These are phyloP conservation scores for Aphodius sticticus DNA, from an alignment of 2,888 invertebrate species.

Conservation along the genomic window DNA sequence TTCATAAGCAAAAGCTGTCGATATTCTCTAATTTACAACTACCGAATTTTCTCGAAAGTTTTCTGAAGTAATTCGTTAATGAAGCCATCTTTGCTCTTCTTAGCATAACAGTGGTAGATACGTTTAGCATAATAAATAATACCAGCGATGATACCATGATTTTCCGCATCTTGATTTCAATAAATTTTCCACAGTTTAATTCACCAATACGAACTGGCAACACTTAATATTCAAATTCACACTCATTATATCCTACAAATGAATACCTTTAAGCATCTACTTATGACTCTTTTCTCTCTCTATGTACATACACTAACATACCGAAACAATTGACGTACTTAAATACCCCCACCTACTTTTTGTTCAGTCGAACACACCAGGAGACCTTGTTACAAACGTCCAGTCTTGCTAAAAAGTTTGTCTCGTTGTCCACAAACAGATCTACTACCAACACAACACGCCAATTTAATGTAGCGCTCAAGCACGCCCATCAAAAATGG, in stretches of 20 bases:
- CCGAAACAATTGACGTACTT: not conserved
- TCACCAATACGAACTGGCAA: not conserved
- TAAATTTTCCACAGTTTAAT: not conserved
- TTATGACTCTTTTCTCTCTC: not conserved
- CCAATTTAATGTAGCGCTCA: conserved; percentile 28
- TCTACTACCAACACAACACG: conserved; percentile 19
- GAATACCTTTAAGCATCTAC: too few species aligned
- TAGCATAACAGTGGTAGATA: too few species aligned
- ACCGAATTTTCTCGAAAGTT: too few species aligned
- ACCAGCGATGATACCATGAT: not conserved
- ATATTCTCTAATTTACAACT: too few species aligned
- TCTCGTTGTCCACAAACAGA: conserved; percentile 15
- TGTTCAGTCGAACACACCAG: not conserved
- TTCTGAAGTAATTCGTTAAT: too few species aligned
- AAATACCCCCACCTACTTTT: not conserved
- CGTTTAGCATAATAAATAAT: too few species aligned
- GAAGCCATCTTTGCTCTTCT: too few species aligned
- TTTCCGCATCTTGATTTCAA: not conserved
- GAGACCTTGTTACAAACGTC: not conserved
- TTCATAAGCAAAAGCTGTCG: too few species aligned
- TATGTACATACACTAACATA: not conserved
- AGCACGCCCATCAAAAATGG: conserved; percentile 60
- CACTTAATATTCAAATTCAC: not conserved
- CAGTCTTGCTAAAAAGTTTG: not conserved
- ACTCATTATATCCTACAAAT: not conserved